Base-by-base conservation (phyloP, 92 coral and sea anemone genomes). In the Scolanthus callimorphus region DNA sequence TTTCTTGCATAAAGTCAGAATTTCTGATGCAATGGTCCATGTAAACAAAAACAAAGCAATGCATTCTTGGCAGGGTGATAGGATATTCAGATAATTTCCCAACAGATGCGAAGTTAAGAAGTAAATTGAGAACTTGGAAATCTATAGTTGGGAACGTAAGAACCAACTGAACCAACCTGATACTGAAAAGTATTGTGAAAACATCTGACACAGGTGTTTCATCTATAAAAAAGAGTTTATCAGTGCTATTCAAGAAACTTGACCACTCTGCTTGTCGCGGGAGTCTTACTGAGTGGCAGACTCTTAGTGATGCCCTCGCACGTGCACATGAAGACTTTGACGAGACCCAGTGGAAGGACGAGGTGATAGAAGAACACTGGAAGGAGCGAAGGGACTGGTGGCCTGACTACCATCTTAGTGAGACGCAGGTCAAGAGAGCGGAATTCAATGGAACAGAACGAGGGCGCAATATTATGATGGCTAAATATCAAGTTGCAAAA, bases 311-410 rank as follows among this genome's bases (percentile, higher is more conserved):
- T 11, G 43, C 47, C 21, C 59, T 84, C 17, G 25, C 44, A 11
- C 30, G 34, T 3, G 30, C 58, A 23, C 31, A 55, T 30, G 54
- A 47, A 30, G 69, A 54, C 39, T 47, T 73, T 4, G 57, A 55
- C 0, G 20, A 57, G 13, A 52, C 76, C 22, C 54, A 29, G 27
- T 54, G 30, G 29, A 29, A 25, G 27, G 55, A 54, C 20, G 17
- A 6, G 10, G 49, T 39, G 10, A 29, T 92, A 17, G 31, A 45
- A 27, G 67, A 51, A 23, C 68, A 76, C 61, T 92, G 98, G 98
- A 66, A 57, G 4, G 77, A 79, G 65, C 81, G 98, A 26, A 34
- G 69, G n/a, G 85, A 82, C 52, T 92, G 98, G 98, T 92, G 98
- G 98, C 94, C 96, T 20, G 70, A 59, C 4, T 92, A 80, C 67